Evolutionary conservation across 2,113 vertebrate species (phyloP), one percentile per base, ranked within the genome.

Genomic region (Anoura caudifer): DNA sequence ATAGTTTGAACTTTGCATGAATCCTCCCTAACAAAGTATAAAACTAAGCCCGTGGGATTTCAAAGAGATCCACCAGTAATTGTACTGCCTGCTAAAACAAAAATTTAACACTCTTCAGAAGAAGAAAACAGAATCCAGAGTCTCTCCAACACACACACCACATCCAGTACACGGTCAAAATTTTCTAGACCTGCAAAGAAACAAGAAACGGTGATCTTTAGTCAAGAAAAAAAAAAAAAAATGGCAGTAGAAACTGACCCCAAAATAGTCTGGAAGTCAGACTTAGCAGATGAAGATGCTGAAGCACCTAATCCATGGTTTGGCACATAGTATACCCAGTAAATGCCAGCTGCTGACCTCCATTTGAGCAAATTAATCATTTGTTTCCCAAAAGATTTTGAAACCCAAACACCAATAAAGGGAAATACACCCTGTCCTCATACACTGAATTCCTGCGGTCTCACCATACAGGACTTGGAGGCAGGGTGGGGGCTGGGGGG

Each of bases 401-500:
- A 90, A 81, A 47, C 13, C 26, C 83, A 26, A 67, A 28, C 24
- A 63, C 70, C 20, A 19, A 47, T 31, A 61, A 50, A 77, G 41
- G 9, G 19, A 45, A 31, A 45, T 38, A 15, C 1, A 3, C 5
- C 28, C 24, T 8, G 9, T 20, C 65, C 20, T 92, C 61, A 15
- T 5, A 16, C 17, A n/a, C 22, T 7, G 24, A 63, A 54, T 20
- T 47, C 10, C 47, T 50, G 15, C 54, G 31, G 12, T 38, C 22
- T 75, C 45, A 38, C 54, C 17, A 8, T 0, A 0, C 9, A 47
- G 12, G 45, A 19, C 6, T 47, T 14, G 0, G 47, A 59, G 41
- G 16, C 0, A 0, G 17, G 61, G 16, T 15, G 0, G 50, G 36
- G n/a, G 9, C 0, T 3, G 50, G 16, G 0, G 19, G 16, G 33